Evolutionary conservation across 2,113 vertebrate genomes (phyloP).

Genomic region (Typhlomys cinereus): DNA sequence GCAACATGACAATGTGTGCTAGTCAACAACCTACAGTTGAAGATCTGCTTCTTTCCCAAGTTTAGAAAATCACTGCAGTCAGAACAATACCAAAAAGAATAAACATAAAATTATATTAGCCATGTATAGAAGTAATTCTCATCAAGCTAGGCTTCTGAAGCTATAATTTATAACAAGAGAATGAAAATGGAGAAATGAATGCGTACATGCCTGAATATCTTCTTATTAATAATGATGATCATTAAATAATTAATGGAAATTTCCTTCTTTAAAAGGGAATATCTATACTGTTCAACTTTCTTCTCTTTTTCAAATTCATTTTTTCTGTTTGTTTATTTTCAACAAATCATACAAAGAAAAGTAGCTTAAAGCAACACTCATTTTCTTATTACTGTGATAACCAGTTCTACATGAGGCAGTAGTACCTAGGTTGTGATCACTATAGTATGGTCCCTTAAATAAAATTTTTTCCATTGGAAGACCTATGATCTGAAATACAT

Average conservation of each 20-base stretch:
- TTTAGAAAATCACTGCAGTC: too few species aligned
- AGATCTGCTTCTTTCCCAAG: too few species aligned
- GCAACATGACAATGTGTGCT: not conserved
- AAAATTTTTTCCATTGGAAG: not conserved
- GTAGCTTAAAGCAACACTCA: not conserved
- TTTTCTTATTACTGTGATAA: not conserved
- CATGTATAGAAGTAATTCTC: too few species aligned
- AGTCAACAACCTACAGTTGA: not conserved
- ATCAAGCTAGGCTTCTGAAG: too few species aligned
- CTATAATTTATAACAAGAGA: too few species aligned
- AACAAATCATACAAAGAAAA: not conserved
- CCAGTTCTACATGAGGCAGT: not conserved
- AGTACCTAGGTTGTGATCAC: not conserved
- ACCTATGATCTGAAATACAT: not conserved
- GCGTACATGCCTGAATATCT: not conserved
- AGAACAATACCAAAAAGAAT: too few species aligned
- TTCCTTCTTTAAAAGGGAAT: not conserved
- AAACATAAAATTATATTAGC: too few species aligned
- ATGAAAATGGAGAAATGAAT: too few species aligned
- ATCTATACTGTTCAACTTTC: too few species aligned
- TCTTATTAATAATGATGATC: not conserved
- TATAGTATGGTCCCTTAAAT: not conserved
- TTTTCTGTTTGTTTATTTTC: not conserved
- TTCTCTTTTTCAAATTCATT: not conserved
- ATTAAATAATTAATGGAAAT: not conserved